Base-by-base conservation (phyloP, 1,140 invertebrate species). In the Paralvinella palmiformis region DNA sequence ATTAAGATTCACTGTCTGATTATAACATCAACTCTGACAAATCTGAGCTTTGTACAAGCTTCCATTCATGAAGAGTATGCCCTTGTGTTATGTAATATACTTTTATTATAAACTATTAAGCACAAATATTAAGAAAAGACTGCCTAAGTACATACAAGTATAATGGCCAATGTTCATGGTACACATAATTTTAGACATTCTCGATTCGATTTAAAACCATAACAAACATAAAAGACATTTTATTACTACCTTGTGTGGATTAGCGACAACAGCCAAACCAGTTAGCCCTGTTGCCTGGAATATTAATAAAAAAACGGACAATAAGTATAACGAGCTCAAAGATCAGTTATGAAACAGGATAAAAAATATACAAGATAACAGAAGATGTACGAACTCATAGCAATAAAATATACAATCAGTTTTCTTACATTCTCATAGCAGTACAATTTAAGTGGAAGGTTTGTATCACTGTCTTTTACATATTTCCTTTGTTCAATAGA, bases 241-340 rank as follows among this genome's bases (percentile, higher is more conserved):
- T 24, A 10, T 20, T 2, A 27, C 13, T 52, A 52, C 48, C 35
- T 64, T 64, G 31, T 64, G 62, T 31, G 62, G 62, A 32, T 64
- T 53, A n/a, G 33, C 44, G 44, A 44, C 33, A 7, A 64, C 62
- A 37, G 62, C 62, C 24, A 64, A 41, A 20, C 62, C 62, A 17
- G 62, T 64, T 24, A 64, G 44, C 20, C 62, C 62, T 29, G 62
- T 64, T 31, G 62, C 58, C 52, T 64, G 48, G 31, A 52, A 52
- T 29, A 52, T 27, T 4, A 52, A 52, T 22, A 52, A n/a, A n/a
- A n/a, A n/a, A n/a, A n/a, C n/a, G n/a, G n/a, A n/a, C n/a, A n/a
- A n/a, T n/a, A n/a, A n/a, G n/a, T n/a, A n/a, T n/a, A n/a, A n/a
- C n/a, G n/a, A n/a, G n/a, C n/a, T n/a, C n/a, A n/a, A n/a, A n/a